phyloP scores from a whole-genome alignment of 2,797 vertebrate species.

The Acipenser ruthenus region DNA sequence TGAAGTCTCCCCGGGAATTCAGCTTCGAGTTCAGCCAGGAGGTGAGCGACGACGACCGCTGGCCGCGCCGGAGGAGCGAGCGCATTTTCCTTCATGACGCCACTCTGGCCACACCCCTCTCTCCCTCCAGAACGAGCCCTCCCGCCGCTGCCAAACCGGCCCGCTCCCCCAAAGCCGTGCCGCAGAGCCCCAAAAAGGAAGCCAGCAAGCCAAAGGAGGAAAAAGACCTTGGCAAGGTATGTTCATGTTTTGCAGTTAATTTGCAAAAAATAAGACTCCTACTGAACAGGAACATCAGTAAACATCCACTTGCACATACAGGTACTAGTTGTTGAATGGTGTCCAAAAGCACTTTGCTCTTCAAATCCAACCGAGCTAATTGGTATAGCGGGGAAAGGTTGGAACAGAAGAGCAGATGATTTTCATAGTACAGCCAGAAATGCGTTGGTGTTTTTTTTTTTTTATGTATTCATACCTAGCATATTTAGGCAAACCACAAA shows the following conservation, averaged over 20 bases:
- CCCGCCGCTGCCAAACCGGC: constrained; percentile 53
- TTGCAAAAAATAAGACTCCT: no score
- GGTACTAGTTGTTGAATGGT: constrained; percentile 24
- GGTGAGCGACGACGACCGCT: constrained; percentile 85
- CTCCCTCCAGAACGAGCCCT: constrained; percentile 37
- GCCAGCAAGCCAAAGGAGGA: constrained; percentile 62
- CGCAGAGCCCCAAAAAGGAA: constrained; percentile 65
- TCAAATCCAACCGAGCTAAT: constrained; percentile 48
- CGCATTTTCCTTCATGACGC: constrained; percentile 94
- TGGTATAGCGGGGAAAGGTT: no score
- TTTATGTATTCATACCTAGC: no score
- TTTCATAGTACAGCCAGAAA: no score
- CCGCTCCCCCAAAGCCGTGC: constrained; percentile 61
- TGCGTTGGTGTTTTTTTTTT: no score
- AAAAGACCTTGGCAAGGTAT: constrained; percentile 79
- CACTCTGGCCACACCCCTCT: constrained; percentile 45
- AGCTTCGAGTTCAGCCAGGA: constrained; percentile 73
- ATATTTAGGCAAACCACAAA: no score
- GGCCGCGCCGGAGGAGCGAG: constrained; percentile 85
- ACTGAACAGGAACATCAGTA: neutral
- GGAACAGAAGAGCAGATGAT: no score
- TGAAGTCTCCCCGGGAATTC: constrained; percentile 66
- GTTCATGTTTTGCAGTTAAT: constrained; percentile 21
- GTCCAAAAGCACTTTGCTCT: constrained; percentile 46
- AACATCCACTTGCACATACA: neutral